Percentiles rank a stretch among this genome's conserved stretches.
These are phyloP conservation scores for Seriola rivoliana DNA, from an alignment of 2,113 vertebrate species.

Conservation along the genomic window DNA sequence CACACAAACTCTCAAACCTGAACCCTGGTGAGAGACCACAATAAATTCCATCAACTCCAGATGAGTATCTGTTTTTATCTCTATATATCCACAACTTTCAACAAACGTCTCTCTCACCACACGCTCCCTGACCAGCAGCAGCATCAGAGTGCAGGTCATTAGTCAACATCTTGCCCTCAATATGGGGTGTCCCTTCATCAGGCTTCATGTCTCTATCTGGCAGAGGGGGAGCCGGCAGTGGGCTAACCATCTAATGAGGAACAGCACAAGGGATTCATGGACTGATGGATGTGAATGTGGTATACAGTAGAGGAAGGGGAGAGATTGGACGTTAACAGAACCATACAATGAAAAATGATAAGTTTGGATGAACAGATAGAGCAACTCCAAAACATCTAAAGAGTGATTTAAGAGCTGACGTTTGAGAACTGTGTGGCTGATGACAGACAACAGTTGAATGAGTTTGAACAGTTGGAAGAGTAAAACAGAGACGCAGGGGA, in stretches of 20 bases:
- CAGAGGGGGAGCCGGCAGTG: constrained; percentile 1
- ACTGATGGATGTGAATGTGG: constrained; percentile 39
- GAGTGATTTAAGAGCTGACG: constrained; percentile 19
- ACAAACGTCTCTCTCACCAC: constrained; percentile 37
- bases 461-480: constrained; percentile 5
- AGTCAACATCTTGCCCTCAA: constrained; percentile 50
- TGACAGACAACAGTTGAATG: neutral
- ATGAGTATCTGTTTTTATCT: constrained; percentile 22
- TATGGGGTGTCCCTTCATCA: constrained; percentile 21
- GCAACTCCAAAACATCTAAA: constrained; percentile 25
- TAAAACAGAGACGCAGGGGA: constrained; percentile 2
- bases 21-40: neutral
- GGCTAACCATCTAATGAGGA: constrained; percentile 48
- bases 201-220: constrained; percentile 49
- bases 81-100: constrained; percentile 1
- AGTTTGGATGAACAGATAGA: neutral
- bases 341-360: constrained; percentile 23
- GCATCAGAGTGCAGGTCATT: constrained; percentile 50
- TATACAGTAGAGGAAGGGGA: constrained; percentile 25
- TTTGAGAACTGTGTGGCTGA: neutral
- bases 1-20: neutral
- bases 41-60: constrained; percentile 25
- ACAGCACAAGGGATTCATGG: constrained; percentile 13
- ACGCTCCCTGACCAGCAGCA: constrained; percentile 28
- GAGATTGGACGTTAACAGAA: constrained; percentile 28